A percentile compares a stretch with the other conserved stretches of the same genome.
These are phyloP conservation scores for Andrena bucephala DNA, from an alignment of 2,888 invertebrate genomes.

Conservation along the genomic window DNA sequence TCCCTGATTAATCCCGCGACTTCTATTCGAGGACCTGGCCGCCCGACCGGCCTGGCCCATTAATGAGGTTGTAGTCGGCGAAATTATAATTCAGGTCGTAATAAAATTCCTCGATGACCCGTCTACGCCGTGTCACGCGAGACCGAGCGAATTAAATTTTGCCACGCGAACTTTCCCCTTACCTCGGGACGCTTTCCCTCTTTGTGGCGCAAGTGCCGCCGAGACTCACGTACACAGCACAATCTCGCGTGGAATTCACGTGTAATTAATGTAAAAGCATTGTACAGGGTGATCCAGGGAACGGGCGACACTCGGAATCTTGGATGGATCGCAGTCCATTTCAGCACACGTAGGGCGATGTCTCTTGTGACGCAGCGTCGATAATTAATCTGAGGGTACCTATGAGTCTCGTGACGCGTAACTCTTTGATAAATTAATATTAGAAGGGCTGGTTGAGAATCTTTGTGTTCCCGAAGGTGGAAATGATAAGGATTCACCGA, in stretches of 20 bases:
- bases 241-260: neutral
- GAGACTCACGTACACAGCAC: neutral
- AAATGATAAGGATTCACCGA: too few relatives aligned
- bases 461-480: too few relatives aligned
- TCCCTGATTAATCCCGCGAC: constrained; percentile 38
- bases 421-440: too few relatives aligned
- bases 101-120: constrained; percentile 14
- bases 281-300: neutral
- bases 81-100: constrained; percentile 16
- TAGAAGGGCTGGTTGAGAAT: too few relatives aligned
- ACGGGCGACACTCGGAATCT: neutral
- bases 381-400: too few relatives aligned
- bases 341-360: too few relatives aligned
- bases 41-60: neutral
- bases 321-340: too few relatives aligned
- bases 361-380: too few relatives aligned
- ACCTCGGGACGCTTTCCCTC: neutral
- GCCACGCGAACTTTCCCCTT: neutral
- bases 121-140: constrained; percentile 6
- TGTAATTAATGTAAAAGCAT: constrained; percentile 1
- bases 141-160: constrained; percentile 25
- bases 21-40: neutral
- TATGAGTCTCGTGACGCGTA: too few relatives aligned
- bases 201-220: neutral
- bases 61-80: constrained; percentile 27